phyloP scores from a whole-genome alignment of 2,888 invertebrate genomes.

The Melikaiella ostensackeni region DNA sequence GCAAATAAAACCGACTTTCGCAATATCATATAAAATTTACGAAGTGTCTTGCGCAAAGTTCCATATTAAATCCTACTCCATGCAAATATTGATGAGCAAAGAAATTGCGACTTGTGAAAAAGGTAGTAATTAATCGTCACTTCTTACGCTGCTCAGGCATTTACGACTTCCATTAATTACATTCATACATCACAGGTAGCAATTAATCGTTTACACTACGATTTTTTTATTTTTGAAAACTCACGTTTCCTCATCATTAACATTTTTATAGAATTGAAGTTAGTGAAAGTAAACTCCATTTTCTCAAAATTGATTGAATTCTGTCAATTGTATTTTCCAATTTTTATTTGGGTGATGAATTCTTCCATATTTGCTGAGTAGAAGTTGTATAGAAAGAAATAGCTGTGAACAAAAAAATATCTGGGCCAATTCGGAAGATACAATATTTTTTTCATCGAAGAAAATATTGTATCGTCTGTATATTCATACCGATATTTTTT shows the following conservation, averaged over 20 bases:
- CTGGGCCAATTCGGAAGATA: no score
- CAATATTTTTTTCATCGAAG: no score
- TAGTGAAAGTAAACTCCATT: neutral
- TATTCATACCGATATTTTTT: neutral
- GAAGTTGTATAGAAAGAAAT: no score
- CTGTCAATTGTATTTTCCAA: neutral
- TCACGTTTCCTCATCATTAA: constrained; percentile 10
- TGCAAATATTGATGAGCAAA: constrained; percentile 34
- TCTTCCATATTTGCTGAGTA: neutral
- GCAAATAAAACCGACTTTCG: constrained; percentile 14
- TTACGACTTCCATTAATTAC: constrained; percentile 36
- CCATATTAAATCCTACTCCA: constrained; percentile 35
- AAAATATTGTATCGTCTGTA: neutral
- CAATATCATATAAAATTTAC: constrained; percentile 29
- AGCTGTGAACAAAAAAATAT: no score
- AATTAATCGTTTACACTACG: constrained; percentile 14
- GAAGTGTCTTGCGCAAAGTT: constrained; percentile 30
- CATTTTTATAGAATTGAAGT: neutral
- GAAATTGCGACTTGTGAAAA: constrained; percentile 22
- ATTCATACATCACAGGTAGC: constrained; percentile 16
- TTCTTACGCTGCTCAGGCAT: constrained; percentile 16
- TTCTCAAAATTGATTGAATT: neutral
- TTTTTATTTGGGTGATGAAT: neutral
- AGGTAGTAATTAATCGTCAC: constrained; percentile 34
- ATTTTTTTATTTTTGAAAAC: constrained; percentile 11